Evolutionary conservation across 2,888 invertebrate genomes (phyloP).

Genomic region (Drosophila borborema): DNA sequence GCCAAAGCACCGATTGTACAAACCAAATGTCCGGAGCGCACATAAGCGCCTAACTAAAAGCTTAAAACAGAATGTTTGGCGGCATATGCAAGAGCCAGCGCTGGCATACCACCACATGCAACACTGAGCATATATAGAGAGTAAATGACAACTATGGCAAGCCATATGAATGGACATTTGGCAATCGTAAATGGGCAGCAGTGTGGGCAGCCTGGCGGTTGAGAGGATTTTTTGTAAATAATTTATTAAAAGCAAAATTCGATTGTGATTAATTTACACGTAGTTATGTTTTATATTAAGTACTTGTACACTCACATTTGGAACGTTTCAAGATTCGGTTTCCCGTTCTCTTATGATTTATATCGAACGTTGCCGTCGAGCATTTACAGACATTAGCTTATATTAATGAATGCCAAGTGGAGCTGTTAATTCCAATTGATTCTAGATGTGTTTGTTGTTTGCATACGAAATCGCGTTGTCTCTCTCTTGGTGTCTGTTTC

Average conservation of each 20-base stretch:
- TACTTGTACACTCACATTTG: constrained; percentile 36
- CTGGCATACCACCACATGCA: constrained; percentile 3
- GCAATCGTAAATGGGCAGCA: constrained; percentile 2
- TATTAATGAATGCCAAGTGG: constrained; percentile 34
- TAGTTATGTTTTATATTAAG: constrained; percentile 64
- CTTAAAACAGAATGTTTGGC: constrained; percentile 13
- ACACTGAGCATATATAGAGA: constrained; percentile 4
- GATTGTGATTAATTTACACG: constrained; percentile 77
- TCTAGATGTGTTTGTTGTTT: constrained; percentile 54
- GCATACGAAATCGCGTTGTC: constrained; percentile 42
- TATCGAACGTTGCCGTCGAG: constrained; percentile 34
- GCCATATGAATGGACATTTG: constrained; percentile 8
- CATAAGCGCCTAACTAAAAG: constrained; percentile 81
- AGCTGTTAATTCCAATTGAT: constrained; percentile 39
- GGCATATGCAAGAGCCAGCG: constrained; percentile 18
- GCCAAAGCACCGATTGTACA: constrained; percentile 88
- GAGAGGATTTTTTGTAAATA: constrained; percentile 71
- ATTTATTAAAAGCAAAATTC: constrained; percentile 60
- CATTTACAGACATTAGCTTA: constrained; percentile 45
- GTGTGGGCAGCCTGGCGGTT: constrained; percentile 15
- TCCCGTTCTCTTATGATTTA: constrained; percentile 37
- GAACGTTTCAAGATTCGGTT: constrained; percentile 26
- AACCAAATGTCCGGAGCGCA: constrained; percentile 91
- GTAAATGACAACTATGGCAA: background rate
- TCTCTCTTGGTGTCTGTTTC: constrained; percentile 54